Base-by-base conservation (phyloP, 2,888 invertebrate genomes). In the Malachius bipustulatus region DNA sequence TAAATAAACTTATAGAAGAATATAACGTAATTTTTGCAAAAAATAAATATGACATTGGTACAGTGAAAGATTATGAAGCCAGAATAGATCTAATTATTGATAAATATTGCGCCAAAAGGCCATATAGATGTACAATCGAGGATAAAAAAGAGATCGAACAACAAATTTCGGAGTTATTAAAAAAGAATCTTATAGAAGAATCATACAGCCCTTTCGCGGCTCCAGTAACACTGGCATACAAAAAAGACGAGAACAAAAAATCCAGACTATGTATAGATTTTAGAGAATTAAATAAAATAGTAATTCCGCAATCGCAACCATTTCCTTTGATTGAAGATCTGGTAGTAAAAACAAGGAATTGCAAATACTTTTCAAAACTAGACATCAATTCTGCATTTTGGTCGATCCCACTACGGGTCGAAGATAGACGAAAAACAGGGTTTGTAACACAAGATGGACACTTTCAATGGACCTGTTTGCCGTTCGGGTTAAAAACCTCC, bases 321-420 rank as follows among this genome's bases (percentile, higher is more conserved):
- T 52, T 56, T 35, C 53, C 54, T 26, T 30, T 51, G 4, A 54
- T 56, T 30, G 51, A 52, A 9, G 54, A 56, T 30, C 32, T 55
- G 33, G 46, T 54, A 30, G 29, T 44, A 24, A 55, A 51, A 37
- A 52, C 53, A 3, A 42, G 45, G 42, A 47, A 55, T 32, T 57
- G 52, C 30, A 49, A 49, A 35, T 55, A 39, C 41, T 57, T 52
- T 38, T 40, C 54, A 16, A 52, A 46, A 9, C 30, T 57, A 0
- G 56, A 58, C 30, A 49, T 57, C 30, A 57, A 56, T 36, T 55
- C 54, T 9, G 56, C 56, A 14, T 59, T 58, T 43, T 59, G 57
- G 55, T 52, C 54, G 11, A 56, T 57, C 4, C 55, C 55, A 3
- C 33, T 55, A 19, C 33, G 45, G 41, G 42, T 52, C 16, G 38